Evolutionary conservation across 23 tunicate species (phyloP).

Genomic region (Corella eumyota): DNA sequence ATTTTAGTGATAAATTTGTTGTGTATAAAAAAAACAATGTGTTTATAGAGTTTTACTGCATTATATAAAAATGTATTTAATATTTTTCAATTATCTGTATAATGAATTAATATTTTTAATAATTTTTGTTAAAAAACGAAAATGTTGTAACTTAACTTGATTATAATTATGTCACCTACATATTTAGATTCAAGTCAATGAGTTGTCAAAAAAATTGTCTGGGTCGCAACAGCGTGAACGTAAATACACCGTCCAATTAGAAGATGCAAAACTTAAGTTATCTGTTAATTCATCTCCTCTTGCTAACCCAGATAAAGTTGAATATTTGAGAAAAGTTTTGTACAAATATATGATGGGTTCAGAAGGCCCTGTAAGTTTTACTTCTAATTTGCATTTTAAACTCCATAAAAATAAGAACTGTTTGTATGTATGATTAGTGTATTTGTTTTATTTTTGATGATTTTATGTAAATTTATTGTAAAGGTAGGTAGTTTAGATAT

Average conservation of each 20-base stretch:
- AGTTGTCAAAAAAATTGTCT: conserved; percentile 54
- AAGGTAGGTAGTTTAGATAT: too few relatives aligned
- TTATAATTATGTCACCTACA: background rate
- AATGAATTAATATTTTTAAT: background rate
- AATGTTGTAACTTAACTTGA: too few relatives aligned
- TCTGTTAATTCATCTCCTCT: conserved; percentile 50
- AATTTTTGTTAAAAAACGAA: background rate
- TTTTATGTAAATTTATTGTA: too few relatives aligned
- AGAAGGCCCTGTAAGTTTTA: conserved; percentile 38
- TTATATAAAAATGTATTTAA: background rate
- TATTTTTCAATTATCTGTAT: background rate
- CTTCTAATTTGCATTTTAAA: too few relatives aligned
- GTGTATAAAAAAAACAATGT: background rate
- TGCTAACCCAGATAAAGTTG: conserved; percentile 80
- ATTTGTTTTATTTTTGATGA: too few relatives aligned
- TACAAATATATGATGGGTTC: conserved; percentile 87
- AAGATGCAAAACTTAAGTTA: conserved; percentile 32
- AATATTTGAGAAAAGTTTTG: conserved; percentile 70
- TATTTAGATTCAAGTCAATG: conserved; percentile 45
- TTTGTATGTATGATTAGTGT: too few relatives aligned
- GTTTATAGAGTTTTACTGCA: background rate
- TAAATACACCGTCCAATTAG: conserved; percentile 10
- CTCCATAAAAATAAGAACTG: too few relatives aligned
- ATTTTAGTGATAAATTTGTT: background rate
- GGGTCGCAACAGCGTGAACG: conserved; percentile 54